Percentiles rank a stretch among this genome's conserved stretches.
Evolutionary conservation across 2,113 vertebrate genomes (phyloP).

Genomic region (Menura novaehollandiae): DNA sequence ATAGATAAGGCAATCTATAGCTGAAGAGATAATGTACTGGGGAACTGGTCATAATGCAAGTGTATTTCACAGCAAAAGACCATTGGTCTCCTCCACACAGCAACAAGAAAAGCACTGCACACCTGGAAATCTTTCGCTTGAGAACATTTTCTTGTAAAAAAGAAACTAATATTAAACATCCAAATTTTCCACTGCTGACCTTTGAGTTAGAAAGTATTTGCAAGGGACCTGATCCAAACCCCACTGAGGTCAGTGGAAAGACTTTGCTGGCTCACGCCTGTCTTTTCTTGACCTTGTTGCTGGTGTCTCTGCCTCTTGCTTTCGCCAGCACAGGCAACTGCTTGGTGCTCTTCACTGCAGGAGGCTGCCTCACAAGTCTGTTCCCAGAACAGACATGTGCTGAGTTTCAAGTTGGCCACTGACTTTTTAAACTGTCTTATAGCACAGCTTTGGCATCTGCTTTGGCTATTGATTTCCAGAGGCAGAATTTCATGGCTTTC

Average conservation of each 20-base stretch:
- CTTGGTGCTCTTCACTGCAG: accelerated
- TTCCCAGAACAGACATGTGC: neutral
- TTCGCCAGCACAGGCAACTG: neutral
- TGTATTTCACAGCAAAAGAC: neutral
- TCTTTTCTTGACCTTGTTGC: neutral
- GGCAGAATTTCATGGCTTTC: neutral
- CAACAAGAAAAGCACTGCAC: neutral
- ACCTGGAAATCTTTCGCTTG: neutral
- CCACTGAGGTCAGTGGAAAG: neutral
- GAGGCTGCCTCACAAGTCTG: neutral
- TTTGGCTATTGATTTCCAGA: neutral
- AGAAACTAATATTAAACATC: neutral
- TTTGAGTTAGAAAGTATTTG: neutral
- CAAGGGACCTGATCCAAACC: neutral
- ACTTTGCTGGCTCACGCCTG: neutral
- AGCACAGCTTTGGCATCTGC: neutral
- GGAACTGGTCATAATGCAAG: neutral
- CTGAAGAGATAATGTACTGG: neutral
- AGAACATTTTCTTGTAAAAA: neutral
- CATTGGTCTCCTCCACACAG: neutral
- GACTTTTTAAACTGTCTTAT: neutral
- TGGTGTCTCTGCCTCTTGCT: neutral
- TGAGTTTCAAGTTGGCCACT: neutral
- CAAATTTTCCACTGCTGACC: neutral
- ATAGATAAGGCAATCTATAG: neutral